Conservation (phyloP, 2,113 vertebrate genomes). For the Zosterops japonicus region DNA sequence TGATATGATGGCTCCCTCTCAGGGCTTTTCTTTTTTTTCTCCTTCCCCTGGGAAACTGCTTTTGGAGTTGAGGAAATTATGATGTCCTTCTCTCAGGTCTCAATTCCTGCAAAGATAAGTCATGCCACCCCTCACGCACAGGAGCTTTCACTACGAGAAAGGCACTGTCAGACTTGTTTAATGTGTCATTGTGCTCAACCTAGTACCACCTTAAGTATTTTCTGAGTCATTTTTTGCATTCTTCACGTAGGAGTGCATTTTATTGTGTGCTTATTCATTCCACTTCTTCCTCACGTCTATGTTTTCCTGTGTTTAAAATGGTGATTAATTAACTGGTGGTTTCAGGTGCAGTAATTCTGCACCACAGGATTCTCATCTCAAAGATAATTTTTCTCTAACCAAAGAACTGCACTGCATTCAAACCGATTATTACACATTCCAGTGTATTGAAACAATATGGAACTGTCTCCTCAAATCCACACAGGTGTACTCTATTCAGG, state of each 20-base stretch:
- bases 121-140: not conserved
- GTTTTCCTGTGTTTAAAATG: not conserved
- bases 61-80: not conserved
- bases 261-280: not conserved
- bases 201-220: not conserved
- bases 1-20: not conserved
- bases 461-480: not conserved
- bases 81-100: not conserved
- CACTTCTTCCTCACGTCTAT: not conserved
- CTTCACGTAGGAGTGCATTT: not conserved
- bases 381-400: not conserved
- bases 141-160: not conserved
- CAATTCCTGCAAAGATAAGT: not conserved
- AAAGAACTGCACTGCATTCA: not conserved
- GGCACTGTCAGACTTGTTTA: not conserved
- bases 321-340: not conserved
- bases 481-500: not conserved
- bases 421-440: not conserved
- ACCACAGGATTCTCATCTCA: not conserved
- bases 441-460: not conserved
- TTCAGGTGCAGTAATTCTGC: not conserved
- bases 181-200: accelerated
- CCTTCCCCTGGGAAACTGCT: not conserved
- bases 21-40: not conserved
- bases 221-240: not conserved